Percentiles rank a stretch among this genome's conserved stretches.
phyloP scores from a whole-genome alignment of 2,888 invertebrate genomes.

The Conus canariensis region DNA sequence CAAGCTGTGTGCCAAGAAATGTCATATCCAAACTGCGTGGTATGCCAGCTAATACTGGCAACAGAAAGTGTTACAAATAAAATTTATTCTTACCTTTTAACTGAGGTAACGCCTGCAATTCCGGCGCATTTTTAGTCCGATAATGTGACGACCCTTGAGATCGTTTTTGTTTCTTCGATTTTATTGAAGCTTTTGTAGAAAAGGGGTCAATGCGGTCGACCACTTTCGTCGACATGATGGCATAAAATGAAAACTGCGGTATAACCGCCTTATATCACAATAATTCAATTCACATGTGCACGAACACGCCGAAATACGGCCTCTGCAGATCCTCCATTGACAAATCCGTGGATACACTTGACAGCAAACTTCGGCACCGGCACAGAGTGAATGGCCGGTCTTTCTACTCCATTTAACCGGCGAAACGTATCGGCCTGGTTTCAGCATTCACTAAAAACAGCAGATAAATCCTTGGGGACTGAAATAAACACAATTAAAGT shows the following conservation, averaged over 20 bases:
- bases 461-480: conserved; percentile 20
- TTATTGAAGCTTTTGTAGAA: conserved; percentile 93
- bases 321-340: conserved; percentile 51
- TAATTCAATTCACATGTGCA: conserved; percentile 52
- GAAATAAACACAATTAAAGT: conserved; percentile 38
- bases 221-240: conserved; percentile 81
- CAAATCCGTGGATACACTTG: conserved; percentile 59
- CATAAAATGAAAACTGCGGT: conserved; percentile 46
- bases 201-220: conserved; percentile 99
- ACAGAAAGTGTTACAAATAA: conserved; percentile 17
- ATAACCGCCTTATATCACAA: conserved; percentile 46
- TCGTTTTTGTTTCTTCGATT: conserved; percentile 98
- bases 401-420: conserved; percentile 40
- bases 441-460: conserved; percentile 36
- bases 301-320: conserved; percentile 48
- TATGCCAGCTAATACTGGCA: conserved; percentile 8
- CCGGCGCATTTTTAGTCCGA: conserved; percentile 98
- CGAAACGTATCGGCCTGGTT: conserved; percentile 23
- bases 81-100: conserved; percentile 89
- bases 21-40: conserved; percentile 35
- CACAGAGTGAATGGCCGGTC: conserved; percentile 31
- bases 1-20: conserved; percentile 42
- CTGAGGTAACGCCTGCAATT: conserved; percentile 95
- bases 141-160: conserved; percentile 99
- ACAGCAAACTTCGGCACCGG: conserved; percentile 48